Evolutionary conservation across 2,113 vertebrate genomes (phyloP), one percentile per base, ranked within the genome.

Genomic region (Hippocampus mohnikei): DNA sequence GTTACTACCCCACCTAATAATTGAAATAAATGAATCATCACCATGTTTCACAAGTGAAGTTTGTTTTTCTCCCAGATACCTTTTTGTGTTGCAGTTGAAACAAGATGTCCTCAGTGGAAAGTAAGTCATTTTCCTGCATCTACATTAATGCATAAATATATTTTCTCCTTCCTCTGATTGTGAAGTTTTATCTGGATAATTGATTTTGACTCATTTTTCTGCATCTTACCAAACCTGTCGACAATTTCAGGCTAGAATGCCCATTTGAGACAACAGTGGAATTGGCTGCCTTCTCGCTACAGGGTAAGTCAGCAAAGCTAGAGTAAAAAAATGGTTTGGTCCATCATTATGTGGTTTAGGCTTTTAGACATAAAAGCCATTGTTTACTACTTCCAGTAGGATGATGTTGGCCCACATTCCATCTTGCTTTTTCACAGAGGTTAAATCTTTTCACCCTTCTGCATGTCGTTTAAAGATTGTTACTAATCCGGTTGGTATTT

Each of bases 21-120:
- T 15, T 15, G 12, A 42, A 23, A 59, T 25, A 9, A 15, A 66
- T 55, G 20, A 63, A 46, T 67, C 27, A 53, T 16, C 4, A 9
- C 48, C 13, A n/a, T 60, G 44, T 69, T 33, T 68, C 20, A 68
- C 27, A 16, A 16, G 11, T 61, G 50, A 21, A 9, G 11, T n/a
- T 13, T 23, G 0, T 70, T 68, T 70, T 48, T 70, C 29, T 79
- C 72, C 8, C 91, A 99, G 97, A 83, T 99, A 99, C 85, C 91
- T 99, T 46, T 99, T 99, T 93, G 96, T 99, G 78, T 92, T 98
- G 80, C 97, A 99, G 73, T 90, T 99, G 76, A 99, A 95, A 84
- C 94, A 98, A 87, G 97, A 99, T 88, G 89, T 99, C 87, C 94
- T 98, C 81, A 98, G 94, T 93, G 95, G 96, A 85, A 99, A 98